Evolutionary conservation across 1,140 invertebrate genomes (phyloP).

Genomic region (Nephila pilipes): DNA sequence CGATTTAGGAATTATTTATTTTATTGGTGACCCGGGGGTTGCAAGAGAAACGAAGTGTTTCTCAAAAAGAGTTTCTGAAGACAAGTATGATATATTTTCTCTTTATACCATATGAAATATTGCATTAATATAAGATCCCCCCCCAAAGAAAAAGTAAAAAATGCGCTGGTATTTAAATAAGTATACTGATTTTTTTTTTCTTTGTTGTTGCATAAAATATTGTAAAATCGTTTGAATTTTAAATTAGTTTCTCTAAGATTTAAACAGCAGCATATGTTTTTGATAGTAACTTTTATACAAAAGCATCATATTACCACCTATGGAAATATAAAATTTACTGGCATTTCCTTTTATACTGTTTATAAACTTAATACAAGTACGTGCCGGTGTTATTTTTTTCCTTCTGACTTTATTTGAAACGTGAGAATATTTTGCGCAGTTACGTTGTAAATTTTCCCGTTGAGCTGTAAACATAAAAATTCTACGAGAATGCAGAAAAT

Average conservation of each 20-base stretch:
- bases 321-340: conserved; percentile 11
- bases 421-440: background rate
- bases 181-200: background rate
- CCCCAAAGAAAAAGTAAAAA: background rate
- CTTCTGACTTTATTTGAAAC: background rate
- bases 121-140: conserved; percentile 2
- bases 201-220: background rate
- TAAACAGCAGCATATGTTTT: conserved; percentile 15
- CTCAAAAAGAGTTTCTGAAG: background rate
- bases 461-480: background rate
- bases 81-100: conserved; percentile 25
- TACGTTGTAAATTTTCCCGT: background rate
- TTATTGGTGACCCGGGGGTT: conserved; percentile 56
- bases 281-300: background rate
- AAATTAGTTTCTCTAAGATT: conserved; percentile 5
- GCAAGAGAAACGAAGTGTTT: conserved; percentile 49
- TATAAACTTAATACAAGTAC: background rate
- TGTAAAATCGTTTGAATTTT: background rate
- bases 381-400: background rate
- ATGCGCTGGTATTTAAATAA: background rate
- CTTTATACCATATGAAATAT: conserved; percentile 22
- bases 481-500: background rate
- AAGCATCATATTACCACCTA: background rate
- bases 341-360: background rate
- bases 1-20: conserved; percentile 70